Conservation (phyloP, 2,113 vertebrate species). For the Progne subis region DNA sequence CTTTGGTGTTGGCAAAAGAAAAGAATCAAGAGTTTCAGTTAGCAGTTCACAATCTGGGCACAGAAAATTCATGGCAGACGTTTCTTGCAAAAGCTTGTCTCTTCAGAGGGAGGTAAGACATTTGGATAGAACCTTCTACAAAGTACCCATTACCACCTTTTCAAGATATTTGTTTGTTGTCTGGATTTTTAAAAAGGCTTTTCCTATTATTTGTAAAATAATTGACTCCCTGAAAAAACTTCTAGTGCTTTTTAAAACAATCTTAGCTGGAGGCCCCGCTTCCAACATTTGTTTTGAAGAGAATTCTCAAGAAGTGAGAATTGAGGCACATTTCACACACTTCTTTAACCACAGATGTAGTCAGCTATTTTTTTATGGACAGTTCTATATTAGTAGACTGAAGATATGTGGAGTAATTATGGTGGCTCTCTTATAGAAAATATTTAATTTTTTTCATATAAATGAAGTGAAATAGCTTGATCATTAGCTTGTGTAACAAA, state of each 20-base stretch:
- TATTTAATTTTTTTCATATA: not conserved
- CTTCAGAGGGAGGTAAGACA: not conserved
- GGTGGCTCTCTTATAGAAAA: not conserved
- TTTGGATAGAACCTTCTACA: not conserved
- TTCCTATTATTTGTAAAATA: not conserved
- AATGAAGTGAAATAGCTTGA: not conserved
- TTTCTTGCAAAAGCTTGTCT: not conserved
- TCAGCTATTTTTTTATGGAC: not conserved
- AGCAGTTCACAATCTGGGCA: not conserved
- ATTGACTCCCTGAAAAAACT: not conserved
- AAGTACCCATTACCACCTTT: not conserved
- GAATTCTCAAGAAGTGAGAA: not conserved
- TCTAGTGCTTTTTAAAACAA: not conserved
- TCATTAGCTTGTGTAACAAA: not conserved
- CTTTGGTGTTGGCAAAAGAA: not conserved
- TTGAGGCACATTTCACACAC: not conserved
- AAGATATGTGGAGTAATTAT: not conserved
- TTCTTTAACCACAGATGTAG: not conserved
- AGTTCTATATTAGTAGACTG: not conserved
- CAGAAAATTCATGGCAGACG: slow-evolving; percentile 1
- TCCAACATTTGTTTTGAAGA: not conserved
- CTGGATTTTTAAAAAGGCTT: not conserved
- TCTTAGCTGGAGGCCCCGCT: not conserved
- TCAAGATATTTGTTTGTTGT: not conserved
- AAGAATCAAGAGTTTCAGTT: not conserved